phyloP scores from a whole-genome alignment of 2,888 invertebrate species.

The Leistus spinibarbis region DNA sequence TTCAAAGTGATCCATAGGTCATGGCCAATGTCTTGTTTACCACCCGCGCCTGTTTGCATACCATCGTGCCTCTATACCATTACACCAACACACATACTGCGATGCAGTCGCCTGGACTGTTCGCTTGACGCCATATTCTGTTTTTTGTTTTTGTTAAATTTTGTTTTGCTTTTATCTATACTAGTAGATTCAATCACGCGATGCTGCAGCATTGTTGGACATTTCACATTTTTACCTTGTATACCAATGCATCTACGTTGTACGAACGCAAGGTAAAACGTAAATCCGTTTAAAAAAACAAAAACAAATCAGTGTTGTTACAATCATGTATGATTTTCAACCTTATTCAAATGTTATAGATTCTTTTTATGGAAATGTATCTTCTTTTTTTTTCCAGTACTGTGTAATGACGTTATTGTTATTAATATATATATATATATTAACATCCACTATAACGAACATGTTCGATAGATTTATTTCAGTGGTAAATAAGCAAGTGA shows the following conservation, averaged over 20 bases:
- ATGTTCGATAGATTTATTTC: too few relatives aligned
- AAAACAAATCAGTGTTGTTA: background rate
- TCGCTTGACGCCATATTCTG: background rate
- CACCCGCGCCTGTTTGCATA: background rate
- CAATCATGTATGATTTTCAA: too few relatives aligned
- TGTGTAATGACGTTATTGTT: too few relatives aligned
- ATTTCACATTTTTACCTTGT: background rate
- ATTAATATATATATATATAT: too few relatives aligned
- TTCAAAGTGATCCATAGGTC: background rate
- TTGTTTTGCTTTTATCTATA: background rate
- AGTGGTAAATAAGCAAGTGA: too few relatives aligned
- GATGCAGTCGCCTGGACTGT: background rate
- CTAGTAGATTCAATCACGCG: background rate
- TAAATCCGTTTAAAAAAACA: background rate
- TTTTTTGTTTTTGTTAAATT: background rate
- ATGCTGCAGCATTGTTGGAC: background rate
- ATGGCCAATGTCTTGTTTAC: background rate
- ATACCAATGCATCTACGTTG: too few relatives aligned
- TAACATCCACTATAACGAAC: too few relatives aligned
- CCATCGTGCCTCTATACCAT: background rate
- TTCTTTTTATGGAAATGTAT: too few relatives aligned
- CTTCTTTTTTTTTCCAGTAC: too few relatives aligned
- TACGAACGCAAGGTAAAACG: background rate
- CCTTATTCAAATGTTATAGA: too few relatives aligned
- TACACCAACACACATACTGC: background rate